These are phyloP conservation scores for Calephelis virginiensis DNA, from an alignment of 1,140 invertebrate species.

Conservation along the genomic window DNA sequence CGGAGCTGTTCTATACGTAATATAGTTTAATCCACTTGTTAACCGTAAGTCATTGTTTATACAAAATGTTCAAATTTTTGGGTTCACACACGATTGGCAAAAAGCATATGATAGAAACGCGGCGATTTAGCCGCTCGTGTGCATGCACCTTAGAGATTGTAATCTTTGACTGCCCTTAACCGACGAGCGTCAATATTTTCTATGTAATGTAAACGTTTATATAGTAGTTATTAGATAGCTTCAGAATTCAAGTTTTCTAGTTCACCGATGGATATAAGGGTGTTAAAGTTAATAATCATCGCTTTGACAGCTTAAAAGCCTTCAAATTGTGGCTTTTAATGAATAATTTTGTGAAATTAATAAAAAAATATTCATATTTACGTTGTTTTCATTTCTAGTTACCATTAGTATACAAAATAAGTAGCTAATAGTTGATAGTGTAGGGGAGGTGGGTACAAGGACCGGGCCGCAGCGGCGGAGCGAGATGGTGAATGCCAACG, in stretches of 20 bases:
- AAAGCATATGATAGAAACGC: not conserved
- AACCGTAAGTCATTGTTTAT: conserved; percentile 65
- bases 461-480: no score
- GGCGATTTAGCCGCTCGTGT: conserved; percentile 26
- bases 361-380: conserved; percentile 72
- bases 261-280: conserved; percentile 52
- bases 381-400: conserved; percentile 40
- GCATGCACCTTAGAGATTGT: conserved; percentile 37
- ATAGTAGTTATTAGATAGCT: conserved; percentile 70
- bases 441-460: no score
- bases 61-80: conserved; percentile 51
- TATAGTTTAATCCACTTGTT: conserved; percentile 69
- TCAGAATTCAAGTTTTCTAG: conserved; percentile 59
- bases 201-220: conserved; percentile 68
- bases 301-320: conserved; percentile 76
- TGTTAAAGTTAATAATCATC: conserved; percentile 55
- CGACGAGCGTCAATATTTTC: conserved; percentile 67
- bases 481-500: no score
- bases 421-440: no score
- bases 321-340: conserved; percentile 76
- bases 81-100: conserved; percentile 23
- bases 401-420: no score
- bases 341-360: conserved; percentile 77
- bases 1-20: conserved; percentile 74
- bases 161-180: conserved; percentile 67